Evolutionary conservation across 2,113 vertebrate species (phyloP).

Genomic region (Martes martes): DNA sequence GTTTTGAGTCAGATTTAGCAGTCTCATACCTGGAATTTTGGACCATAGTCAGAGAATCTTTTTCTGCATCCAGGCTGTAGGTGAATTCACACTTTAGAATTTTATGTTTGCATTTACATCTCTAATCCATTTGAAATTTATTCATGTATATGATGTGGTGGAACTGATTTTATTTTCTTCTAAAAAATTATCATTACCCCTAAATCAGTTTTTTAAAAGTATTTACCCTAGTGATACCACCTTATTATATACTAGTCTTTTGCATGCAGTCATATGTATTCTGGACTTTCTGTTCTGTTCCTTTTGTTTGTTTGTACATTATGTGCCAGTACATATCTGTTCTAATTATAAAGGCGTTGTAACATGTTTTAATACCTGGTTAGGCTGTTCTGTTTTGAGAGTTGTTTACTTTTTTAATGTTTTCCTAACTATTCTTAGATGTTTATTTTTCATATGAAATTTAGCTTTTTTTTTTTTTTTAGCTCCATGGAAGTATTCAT

Average conservation of each 20-base stretch:
- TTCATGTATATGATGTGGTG: neutral
- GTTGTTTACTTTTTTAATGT: neutral
- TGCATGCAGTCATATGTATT: neutral
- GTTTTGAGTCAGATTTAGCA: neutral
- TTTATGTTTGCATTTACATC: neutral
- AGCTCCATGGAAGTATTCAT: neutral
- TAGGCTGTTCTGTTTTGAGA: neutral
- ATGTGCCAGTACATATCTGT: neutral
- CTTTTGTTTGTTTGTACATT: neutral
- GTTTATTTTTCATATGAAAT: neutral
- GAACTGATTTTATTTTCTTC: neutral
- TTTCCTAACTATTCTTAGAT: neutral
- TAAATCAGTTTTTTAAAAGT: neutral
- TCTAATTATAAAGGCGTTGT: neutral
- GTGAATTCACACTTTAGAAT: neutral
- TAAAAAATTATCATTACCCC: neutral
- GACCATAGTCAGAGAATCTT: neutral
- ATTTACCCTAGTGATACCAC: neutral
- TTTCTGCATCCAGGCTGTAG: neutral
- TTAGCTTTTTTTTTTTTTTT: neutral
- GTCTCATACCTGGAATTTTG: neutral
- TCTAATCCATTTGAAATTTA: neutral
- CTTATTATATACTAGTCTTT: neutral
- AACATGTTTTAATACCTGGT: neutral
- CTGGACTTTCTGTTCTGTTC: neutral